Conservation (phyloP, 2,113 vertebrate genomes). For the Pithys albifrons region DNA sequence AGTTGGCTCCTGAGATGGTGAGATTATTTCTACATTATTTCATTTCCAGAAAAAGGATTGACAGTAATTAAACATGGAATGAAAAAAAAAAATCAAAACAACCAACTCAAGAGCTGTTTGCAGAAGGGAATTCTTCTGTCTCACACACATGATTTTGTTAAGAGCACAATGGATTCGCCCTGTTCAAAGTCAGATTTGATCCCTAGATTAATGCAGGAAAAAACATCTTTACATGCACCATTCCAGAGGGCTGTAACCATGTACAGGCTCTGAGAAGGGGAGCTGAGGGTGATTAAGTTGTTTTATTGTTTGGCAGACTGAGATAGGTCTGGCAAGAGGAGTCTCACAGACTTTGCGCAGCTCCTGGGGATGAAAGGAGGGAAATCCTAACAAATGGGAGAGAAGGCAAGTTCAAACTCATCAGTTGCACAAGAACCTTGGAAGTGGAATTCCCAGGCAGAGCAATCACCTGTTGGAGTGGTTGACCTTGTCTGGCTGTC, state of each 20-base stretch:
- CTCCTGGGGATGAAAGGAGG: not conserved
- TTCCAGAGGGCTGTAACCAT: not conserved
- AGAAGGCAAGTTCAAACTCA: not conserved
- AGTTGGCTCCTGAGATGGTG: not conserved
- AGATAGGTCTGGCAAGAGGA: not conserved
- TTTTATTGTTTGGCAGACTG: not conserved
- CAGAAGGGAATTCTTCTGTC: not conserved
- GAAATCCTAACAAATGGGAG: not conserved
- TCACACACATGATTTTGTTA: not conserved
- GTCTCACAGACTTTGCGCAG: not conserved
- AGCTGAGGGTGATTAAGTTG: not conserved
- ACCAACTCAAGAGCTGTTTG: not conserved
- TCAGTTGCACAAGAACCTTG: not conserved
- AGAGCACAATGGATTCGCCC: not conserved
- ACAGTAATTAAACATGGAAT: not conserved
- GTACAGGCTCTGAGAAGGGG: not conserved
- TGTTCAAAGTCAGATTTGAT: not conserved
- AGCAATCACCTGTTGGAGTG: not conserved
- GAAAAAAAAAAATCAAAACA: not conserved
- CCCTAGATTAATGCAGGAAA: not conserved
- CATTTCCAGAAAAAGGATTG: not conserved
- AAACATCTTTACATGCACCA: not conserved
- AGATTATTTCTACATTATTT: not conserved
- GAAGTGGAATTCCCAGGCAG: not conserved
- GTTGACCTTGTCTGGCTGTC: not conserved